These are phyloP conservation scores for Semnornis frantzii DNA, from an alignment of 2,113 vertebrate genomes.

Conservation along the genomic window DNA sequence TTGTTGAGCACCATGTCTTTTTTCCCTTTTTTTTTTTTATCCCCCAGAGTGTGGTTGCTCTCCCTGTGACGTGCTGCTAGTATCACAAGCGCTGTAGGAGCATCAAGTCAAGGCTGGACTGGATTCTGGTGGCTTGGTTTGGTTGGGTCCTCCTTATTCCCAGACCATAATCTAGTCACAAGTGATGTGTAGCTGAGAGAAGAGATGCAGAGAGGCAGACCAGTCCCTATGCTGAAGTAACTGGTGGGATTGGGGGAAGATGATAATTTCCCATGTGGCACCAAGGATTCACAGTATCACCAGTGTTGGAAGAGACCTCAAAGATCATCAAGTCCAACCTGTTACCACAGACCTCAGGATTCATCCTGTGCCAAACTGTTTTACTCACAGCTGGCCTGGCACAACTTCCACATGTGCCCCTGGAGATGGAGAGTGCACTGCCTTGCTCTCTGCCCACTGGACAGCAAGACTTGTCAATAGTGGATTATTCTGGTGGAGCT, in stretches of 20 bases:
- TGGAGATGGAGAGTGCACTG: not conserved
- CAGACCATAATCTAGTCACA: not conserved
- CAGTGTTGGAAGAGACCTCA: no score
- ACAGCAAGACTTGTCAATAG: not conserved
- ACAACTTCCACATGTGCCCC: not conserved
- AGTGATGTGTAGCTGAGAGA: not conserved
- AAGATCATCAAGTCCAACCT: no score
- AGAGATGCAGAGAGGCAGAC: not conserved
- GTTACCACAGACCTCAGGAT: no score
- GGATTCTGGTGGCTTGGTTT: not conserved
- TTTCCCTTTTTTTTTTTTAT: not conserved
- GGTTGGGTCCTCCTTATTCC: not conserved
- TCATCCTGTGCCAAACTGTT: not conserved
- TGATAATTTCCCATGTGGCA: fast-evolving
- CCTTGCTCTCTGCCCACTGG: not conserved
- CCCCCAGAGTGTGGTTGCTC: not conserved
- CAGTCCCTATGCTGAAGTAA: fast-evolving
- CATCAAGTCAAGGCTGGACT: not conserved
- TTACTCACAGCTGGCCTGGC: not conserved
- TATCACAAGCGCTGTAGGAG: fast-evolving
- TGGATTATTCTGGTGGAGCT: not conserved
- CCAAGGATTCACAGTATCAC: no score
- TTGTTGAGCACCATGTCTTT: fast-evolving
- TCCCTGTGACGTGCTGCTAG: not conserved
- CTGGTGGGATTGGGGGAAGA: not conserved